Conservation (phyloP, 2,888 invertebrate species). For the Bursaphelenchus okinawaensis region DNA sequence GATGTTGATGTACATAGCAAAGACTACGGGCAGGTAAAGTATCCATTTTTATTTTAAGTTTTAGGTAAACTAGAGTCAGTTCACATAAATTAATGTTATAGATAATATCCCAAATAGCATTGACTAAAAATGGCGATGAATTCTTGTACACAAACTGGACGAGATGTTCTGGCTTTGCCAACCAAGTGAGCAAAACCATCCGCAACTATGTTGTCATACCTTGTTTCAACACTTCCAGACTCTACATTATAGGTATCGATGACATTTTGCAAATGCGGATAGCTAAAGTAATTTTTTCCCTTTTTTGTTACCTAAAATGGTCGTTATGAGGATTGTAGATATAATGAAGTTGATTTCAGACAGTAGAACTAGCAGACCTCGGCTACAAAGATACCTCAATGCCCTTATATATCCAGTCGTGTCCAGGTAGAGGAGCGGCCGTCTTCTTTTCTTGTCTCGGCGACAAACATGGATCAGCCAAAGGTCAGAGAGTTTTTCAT, state of each 20-base stretch:
- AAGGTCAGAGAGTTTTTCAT: too few relatives aligned
- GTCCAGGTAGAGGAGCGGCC: conserved; percentile 38
- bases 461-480: conserved; percentile 73
- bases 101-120: conserved; percentile 79
- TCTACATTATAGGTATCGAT: conserved; percentile 72
- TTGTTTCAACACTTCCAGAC: conserved; percentile 72
- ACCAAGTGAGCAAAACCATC: conserved; percentile 28
- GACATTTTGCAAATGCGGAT: conserved; percentile 26
- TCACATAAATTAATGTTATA: conserved; percentile 59
- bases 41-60: background rate
- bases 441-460: conserved; percentile 90
- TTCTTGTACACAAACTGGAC: conserved; percentile 89
- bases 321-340: background rate
- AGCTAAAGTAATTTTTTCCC: conserved; percentile 15
- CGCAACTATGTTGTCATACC: conserved; percentile 79
- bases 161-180: conserved; percentile 26
- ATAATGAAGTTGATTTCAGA: conserved; percentile 21
- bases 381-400: conserved; percentile 27
- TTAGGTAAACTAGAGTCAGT: background rate
- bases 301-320: background rate
- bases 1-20: conserved; percentile 5
- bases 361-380: conserved; percentile 29
- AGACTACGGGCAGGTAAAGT: conserved; percentile 6
- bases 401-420: conserved; percentile 34
- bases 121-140: conserved; percentile 76